phyloP scores from a whole-genome alignment of 2,797 vertebrate genomes.

The Xyrichtys novacula region DNA sequence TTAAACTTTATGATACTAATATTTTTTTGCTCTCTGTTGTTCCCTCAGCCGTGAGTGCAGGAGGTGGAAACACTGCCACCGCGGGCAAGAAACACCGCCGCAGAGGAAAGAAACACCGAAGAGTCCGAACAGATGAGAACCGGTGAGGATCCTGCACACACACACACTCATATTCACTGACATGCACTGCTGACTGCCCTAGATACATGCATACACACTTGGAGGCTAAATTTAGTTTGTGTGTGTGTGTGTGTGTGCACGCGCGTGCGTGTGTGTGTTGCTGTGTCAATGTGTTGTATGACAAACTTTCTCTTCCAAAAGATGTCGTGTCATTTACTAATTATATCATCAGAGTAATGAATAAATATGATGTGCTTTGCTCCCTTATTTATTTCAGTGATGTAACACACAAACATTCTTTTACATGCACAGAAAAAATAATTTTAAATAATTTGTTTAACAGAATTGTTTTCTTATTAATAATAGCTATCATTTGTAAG shows the following conservation, averaged over 20 bases:
- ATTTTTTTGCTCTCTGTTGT: neutral
- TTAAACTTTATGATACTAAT: neutral
- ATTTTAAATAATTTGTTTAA: too few species aligned
- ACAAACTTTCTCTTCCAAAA: too few species aligned
- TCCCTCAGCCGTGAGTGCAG: conserved; percentile 62
- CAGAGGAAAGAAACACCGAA: conserved; percentile 80
- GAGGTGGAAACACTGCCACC: conserved; percentile 59
- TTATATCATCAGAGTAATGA: too few species aligned
- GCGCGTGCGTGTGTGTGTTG: conserved; percentile 10
- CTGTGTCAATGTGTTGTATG: neutral
- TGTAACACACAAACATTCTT: too few species aligned
- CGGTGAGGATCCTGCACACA: conserved; percentile 58
- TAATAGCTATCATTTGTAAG: too few species aligned
- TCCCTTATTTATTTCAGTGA: too few species aligned
- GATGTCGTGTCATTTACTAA: too few species aligned
- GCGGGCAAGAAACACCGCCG: conserved; percentile 77
- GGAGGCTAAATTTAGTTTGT: neutral
- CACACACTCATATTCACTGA: too few species aligned
- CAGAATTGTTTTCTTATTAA: too few species aligned
- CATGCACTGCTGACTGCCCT: neutral
- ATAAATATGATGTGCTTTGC: too few species aligned
- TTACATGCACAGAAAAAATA: too few species aligned
- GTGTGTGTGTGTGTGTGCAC: neutral
- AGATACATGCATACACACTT: neutral
- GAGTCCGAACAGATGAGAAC: conserved; percentile 61